Evolutionary conservation across 2,888 invertebrate species (phyloP), one percentile per base, ranked within the genome.

Genomic region (Eristalis pertinax): DNA sequence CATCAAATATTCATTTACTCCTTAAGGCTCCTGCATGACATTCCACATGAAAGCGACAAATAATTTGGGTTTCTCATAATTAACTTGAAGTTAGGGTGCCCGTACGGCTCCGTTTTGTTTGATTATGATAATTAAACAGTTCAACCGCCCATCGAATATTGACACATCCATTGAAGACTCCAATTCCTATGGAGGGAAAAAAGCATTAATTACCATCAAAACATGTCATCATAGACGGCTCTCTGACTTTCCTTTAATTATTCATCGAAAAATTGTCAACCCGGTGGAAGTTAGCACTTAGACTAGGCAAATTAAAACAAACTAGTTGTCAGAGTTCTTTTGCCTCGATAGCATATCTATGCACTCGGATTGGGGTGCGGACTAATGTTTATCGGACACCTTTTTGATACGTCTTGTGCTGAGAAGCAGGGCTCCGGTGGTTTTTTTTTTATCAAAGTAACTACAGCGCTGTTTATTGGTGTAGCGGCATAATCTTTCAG

Each of bases 201-300:
- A 76, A 50, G 68, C 76, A 76, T 76, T 76, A 76, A 76, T 76
- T 62, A 62, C 32, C 76, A 60, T 32, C 26, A 43, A 67, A 76
- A 65, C n/a, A 22, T 64, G 67, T 67, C 58, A 75, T 75, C 75
- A 60, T 60, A 67, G 58, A 58, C 67, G 67, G 58, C 15, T 41
- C 58, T 24, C 26, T 29, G 26, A 29, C 24, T 58, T 56, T n/a
- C 22, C 13, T 76, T 76, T 29, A 19, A 19, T 68, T 56, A 68
- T 62, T 43, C 60, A 76, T 76, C 24, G 60, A 11, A 41, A 41
- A 41, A 38, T 19, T 62, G 41, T 26, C 62, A 60, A 60, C 29
- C 29, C 60, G 19, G 60, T 50, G 58, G 22, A 38, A 70, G 60
- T 70, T 24, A 22, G 8, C 58, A 70, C 38, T 70, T 60, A 35